Evolutionary conservation across 2,797 vertebrate species (phyloP), one percentile per base, ranked within the genome.

Genomic region (Botia kubotai): DNA sequence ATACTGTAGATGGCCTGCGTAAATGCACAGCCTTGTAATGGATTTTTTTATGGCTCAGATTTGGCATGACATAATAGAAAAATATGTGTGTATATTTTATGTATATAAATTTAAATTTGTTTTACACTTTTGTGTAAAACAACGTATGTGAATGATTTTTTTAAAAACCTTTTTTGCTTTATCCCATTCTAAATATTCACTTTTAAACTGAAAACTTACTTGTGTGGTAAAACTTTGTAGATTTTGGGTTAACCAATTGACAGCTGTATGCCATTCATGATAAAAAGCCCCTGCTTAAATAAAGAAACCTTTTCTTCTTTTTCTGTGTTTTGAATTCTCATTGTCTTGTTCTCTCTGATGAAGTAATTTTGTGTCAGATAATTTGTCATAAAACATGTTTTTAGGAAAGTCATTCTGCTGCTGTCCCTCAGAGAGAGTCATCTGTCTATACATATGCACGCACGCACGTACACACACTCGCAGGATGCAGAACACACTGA

Each of bases 321-420:
- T n/a, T 48, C 33, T 66, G 26, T 48, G 57, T 81, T 70, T 83
- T 53, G 68, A 19, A 73, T 80, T 74, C 55, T 82, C 82, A 82
- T 85, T 74, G 69, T 85, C 79, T 65, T 87, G 86, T 89, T 87
- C 82, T 83, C 55, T 82, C 81, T 87, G 89, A 84, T 90, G 84
- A 91, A 90, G 86, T 88, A 83, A 84, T 85, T 52, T 11, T 67
- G 62, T 87, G 87, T 89, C 84, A 81, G 83, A 82, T 80, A 85
- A 89, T 91, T 91, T 89, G 90, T 93, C 92, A 93, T 93, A 94
- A 93, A 91, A 74, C 80, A 82, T 88, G 89, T 88, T 84, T 46
- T 85, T 57, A 85, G 87, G 92, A 92, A 81, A 91, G 92, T 91
- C 86, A 91, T 89, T 80, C 77, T 65, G 58, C 62, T 58, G 65